Evolutionary conservation across 2,113 vertebrate genomes (phyloP), one percentile per base, ranked within the genome.

Genomic region (Fulica atra): DNA sequence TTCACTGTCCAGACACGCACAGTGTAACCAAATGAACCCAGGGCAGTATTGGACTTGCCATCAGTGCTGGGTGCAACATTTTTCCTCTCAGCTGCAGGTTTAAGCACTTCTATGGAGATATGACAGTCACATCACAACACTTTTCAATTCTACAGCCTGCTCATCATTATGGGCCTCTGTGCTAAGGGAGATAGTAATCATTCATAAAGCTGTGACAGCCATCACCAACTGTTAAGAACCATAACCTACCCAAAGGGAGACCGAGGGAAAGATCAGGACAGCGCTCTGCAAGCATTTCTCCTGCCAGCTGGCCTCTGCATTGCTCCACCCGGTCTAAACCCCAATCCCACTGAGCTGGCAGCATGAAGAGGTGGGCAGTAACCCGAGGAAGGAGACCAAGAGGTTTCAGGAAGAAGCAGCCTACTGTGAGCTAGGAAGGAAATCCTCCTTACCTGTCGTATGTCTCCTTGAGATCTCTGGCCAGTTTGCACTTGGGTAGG

Each of bases 401-500:
- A 71, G 38, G 64, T 61, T 84, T 61, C 88, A 74, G 42, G 35
- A n/a, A 74, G 60, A 66, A 70, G 60, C 65, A 86, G 23, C 23
- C 17, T 2, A 40, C 4, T 31, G 5, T 35, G 16, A 91, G 57
- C 42, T 11, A 53, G 29, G 25, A 89, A 50, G 15, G 36, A 87
- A 84, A 65, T 53, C 28, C 12, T 29, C 4, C 96, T 94, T 88
- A 99, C 99, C 99, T 99, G 98, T 99, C 99, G 8, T 99, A 99
- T 1, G 98, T 99, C 59, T 99, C 99, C 96, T 99, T 99, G 50
- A 99, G 98, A 97, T 99, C 99, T 93, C 98, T 98, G 91, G 99
- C 99, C 95, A 99, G 98, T 92, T 99, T 99, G 98, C 99, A 99
- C 88, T 99, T 99, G 77, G 99, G 99, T 61, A 99, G 98, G 88